Percentiles rank a stretch among this genome's conserved stretches.
These are phyloP conservation scores for Calliopsis andreniformis DNA, from an alignment of 1,140 invertebrate genomes.

Conservation along the genomic window DNA sequence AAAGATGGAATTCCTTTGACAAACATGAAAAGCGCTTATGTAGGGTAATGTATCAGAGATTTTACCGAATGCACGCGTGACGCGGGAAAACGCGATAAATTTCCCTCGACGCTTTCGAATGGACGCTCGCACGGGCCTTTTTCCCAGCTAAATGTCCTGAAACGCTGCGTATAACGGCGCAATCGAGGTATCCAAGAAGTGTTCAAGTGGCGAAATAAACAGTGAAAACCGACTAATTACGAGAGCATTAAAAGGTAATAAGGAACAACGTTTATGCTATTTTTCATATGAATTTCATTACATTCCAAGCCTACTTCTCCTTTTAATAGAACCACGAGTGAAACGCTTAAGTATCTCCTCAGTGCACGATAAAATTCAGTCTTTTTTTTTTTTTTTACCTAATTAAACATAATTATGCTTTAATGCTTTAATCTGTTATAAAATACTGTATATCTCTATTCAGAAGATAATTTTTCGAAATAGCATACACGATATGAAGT, in stretches of 20 bases:
- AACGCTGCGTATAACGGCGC: neutral
- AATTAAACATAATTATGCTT: too few relatives aligned
- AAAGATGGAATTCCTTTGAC: neutral
- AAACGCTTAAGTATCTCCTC: too few relatives aligned
- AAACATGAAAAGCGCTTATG: neutral
- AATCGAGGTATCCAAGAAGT: neutral
- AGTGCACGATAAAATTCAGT: too few relatives aligned
- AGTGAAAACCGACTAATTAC: neutral
- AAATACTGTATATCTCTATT: too few relatives aligned
- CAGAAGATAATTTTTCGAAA: too few relatives aligned
- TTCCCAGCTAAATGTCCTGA: neutral
- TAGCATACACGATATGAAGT: too few relatives aligned
- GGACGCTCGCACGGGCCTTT: neutral
- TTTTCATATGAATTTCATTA: neutral
- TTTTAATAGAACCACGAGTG: too few relatives aligned
- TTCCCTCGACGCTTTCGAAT: neutral
- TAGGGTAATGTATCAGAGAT: neutral
- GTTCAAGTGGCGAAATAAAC: slow-evolving; percentile 7
- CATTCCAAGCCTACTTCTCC: too few relatives aligned
- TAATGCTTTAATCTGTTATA: too few relatives aligned
- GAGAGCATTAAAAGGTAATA: neutral
- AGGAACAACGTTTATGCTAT: neutral
- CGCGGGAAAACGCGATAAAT: slow-evolving; percentile 7
- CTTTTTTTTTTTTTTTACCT: too few relatives aligned
- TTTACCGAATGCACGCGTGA: slow-evolving; percentile 4